Conservation (phyloP, 2,888 invertebrate genomes). For the Acrobasis suavella region DNA sequence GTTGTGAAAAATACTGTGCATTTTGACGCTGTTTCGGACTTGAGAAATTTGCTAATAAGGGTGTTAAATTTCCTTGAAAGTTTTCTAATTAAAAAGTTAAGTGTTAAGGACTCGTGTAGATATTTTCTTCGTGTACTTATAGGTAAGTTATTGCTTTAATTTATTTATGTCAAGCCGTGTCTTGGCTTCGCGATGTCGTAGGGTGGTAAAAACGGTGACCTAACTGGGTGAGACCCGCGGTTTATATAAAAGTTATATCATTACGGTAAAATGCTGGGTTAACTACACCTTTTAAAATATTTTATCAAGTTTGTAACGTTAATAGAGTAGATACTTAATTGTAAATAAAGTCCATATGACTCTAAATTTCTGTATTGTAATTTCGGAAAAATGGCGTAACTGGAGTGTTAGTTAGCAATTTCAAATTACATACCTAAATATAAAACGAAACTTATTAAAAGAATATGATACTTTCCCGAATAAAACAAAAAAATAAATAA, state of each 20-base stretch:
- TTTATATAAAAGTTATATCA: slow-evolving; percentile 1
- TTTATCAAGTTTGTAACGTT: no score
- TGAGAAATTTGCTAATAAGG: slow-evolving; percentile 1
- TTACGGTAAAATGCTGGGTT: background rate
- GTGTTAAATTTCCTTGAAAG: background rate
- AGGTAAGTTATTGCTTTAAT: slow-evolving; percentile 10
- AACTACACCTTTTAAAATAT: background rate
- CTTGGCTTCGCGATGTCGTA: slow-evolving; percentile 7
- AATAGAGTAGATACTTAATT: no score
- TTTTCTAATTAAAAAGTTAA: slow-evolving; percentile 18
- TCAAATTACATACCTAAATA: no score
- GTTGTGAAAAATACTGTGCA: slow-evolving; percentile 26
- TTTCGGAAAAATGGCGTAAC: no score
- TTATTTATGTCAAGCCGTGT: background rate
- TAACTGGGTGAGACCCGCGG: background rate
- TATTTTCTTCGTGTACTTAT: slow-evolving; percentile 1
- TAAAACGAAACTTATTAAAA: no score
- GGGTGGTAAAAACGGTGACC: slow-evolving; percentile 14
- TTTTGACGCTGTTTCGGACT: slow-evolving; percentile 8
- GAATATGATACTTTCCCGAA: no score
- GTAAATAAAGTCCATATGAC: no score
- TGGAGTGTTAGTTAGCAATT: no score
- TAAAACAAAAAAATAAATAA: no score
- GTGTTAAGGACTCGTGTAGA: slow-evolving; percentile 20
- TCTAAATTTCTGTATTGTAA: no score